Conservation (phyloP, 2,888 invertebrate genomes). For the Trichopria drosophilae region DNA sequence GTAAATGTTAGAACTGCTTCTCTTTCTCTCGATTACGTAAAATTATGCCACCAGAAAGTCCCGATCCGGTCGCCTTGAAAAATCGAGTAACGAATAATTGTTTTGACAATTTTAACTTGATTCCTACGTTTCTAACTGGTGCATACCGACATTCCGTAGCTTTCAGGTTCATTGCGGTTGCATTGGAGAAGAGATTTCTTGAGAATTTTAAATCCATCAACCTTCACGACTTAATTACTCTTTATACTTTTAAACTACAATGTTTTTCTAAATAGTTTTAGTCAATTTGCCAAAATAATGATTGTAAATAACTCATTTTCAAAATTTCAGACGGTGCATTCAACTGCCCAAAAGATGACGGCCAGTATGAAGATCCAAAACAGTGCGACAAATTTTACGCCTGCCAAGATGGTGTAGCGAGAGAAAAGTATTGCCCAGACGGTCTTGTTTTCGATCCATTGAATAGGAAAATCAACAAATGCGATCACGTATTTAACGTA, state of each 20-base stretch:
- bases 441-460: constrained; percentile 85
- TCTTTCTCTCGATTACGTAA: constrained; percentile 32
- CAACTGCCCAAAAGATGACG: constrained; percentile 80
- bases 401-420: constrained; percentile 73
- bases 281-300: not conserved
- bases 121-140: too few species aligned
- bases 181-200: not conserved
- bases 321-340: constrained; percentile 62
- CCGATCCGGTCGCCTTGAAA: too few species aligned
- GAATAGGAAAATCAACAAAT: constrained; percentile 85
- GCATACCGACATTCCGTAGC: too few species aligned
- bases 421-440: constrained; percentile 80
- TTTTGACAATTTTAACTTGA: too few species aligned
- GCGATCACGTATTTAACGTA: constrained; percentile 90
- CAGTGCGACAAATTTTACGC: constrained; percentile 89
- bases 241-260: too few species aligned
- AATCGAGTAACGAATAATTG: too few species aligned
- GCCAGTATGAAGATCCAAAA: constrained; percentile 75
- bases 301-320: not conserved
- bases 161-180: too few species aligned
- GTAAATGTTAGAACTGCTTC: constrained; percentile 51
- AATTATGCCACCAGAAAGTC: constrained; percentile 23
- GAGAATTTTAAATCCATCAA: not conserved
- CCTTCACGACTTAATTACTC: not conserved
- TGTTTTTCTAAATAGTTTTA: too few species aligned